A percentile compares a stretch with the other conserved stretches of the same genome.
These are phyloP conservation scores for Lepus europaeus DNA, from an alignment of 2,113 vertebrate genomes.

Conservation along the genomic window DNA sequence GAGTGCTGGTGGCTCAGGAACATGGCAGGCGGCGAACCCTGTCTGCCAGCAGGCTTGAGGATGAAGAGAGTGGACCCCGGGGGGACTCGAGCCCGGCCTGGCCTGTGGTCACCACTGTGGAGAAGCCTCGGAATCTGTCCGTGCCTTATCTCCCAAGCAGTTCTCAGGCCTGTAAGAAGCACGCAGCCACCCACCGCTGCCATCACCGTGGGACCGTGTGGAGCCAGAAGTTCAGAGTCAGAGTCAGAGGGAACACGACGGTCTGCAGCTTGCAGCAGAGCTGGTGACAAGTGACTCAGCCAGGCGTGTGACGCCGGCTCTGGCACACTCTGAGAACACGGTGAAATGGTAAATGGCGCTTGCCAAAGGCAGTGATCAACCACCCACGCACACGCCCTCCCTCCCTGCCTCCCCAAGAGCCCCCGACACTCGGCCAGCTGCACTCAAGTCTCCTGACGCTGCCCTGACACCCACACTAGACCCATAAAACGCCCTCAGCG, in stretches of 20 bases:
- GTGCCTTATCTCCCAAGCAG: neutral
- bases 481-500: constrained; percentile 10
- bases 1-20: no score
- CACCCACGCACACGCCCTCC: neutral
- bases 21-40: no score
- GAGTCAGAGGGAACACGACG: neutral
- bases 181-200: neutral
- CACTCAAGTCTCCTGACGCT: constrained; percentile 59
- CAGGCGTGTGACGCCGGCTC: neutral
- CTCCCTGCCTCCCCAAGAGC: constrained; percentile 50
- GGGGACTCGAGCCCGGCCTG: neutral
- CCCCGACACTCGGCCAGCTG: constrained; percentile 46
- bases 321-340: constrained; percentile 9
- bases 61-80: neutral
- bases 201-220: neutral
- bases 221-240: constrained; percentile 22
- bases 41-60: neutral
- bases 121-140: constrained; percentile 4
- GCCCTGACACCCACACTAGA: neutral
- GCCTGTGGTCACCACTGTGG: neutral
- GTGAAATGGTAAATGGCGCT: constrained; percentile 60
- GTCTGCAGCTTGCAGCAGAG: constrained; percentile 30
- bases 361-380: constrained; percentile 67
- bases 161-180: neutral
- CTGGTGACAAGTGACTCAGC: constrained; percentile 37